phyloP scores from a whole-genome alignment of 2,888 invertebrate genomes.

The Teleogryllus oceanicus region DNA sequence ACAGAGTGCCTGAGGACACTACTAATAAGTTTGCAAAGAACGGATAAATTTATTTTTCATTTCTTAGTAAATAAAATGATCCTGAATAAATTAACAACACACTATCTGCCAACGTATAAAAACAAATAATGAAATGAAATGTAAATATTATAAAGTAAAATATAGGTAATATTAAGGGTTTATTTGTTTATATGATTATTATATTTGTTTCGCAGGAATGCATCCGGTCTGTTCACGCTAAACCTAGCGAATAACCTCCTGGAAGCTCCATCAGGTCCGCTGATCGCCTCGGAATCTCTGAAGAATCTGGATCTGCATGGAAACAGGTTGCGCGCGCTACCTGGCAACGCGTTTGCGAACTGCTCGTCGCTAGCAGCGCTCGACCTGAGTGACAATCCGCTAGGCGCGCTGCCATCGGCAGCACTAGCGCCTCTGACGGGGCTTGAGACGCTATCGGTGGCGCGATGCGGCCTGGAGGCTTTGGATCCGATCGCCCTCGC shows the following conservation, averaged over 20 bases:
- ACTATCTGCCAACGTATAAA: too few relatives aligned
- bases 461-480: not conserved
- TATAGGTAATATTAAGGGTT: too few relatives aligned
- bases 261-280: not conserved
- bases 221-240: not conserved
- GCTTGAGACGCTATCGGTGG: not conserved
- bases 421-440: not conserved
- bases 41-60: too few relatives aligned
- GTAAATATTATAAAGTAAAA: too few relatives aligned
- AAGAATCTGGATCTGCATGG: not conserved
- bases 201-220: not conserved
- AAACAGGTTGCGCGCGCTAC: not conserved
- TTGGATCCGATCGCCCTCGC: not conserved
- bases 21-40: too few relatives aligned
- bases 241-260: not conserved
- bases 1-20: too few relatives aligned
- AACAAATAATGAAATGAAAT: too few relatives aligned
- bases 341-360: not conserved
- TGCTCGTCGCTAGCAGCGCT: not conserved
- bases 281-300: not conserved
- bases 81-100: too few relatives aligned
- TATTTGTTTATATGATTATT: too few relatives aligned
- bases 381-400: not conserved
- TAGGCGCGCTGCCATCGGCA: not conserved
- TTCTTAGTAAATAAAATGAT: too few relatives aligned